phyloP scores from a whole-genome alignment of 2,888 invertebrate genomes.

The Agrilus cyanescens region DNA sequence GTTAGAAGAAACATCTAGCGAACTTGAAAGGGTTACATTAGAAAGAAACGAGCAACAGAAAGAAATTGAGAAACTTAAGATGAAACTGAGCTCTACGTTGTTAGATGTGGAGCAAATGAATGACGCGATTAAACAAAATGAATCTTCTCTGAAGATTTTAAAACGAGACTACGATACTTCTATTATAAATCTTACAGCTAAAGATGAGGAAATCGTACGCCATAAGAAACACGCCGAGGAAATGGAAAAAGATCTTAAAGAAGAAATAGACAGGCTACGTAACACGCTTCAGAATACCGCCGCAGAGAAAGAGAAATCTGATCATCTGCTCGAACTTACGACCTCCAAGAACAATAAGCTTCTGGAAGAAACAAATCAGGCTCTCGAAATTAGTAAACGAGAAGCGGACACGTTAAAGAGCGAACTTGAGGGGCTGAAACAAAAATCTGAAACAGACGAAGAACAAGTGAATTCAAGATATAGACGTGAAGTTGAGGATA shows the following conservation, averaged over 20 bases:
- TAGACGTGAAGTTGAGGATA: constrained; percentile 14
- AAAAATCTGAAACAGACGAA: constrained; percentile 11
- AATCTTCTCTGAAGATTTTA: constrained; percentile 24
- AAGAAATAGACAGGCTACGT: constrained; percentile 30
- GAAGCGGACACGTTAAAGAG: constrained; percentile 19
- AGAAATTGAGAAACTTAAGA: constrained; percentile 27
- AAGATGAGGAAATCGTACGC: constrained; percentile 28
- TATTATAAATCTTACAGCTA: constrained; percentile 26
- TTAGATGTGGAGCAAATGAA: constrained; percentile 42
- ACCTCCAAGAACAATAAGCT: constrained; percentile 23
- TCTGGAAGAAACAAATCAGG: constrained; percentile 22
- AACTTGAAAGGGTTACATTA: constrained; percentile 16
- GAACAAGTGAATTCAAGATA: constrained; percentile 16
- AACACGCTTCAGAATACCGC: constrained; percentile 29
- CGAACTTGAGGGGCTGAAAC: constrained; percentile 19
- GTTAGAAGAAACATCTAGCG: constrained; percentile 20
- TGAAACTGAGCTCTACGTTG: constrained; percentile 41
- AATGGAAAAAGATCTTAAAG: constrained; percentile 24
- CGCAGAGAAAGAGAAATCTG: constrained; percentile 28
- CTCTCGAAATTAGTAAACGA: constrained; percentile 13
- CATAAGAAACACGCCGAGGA: constrained; percentile 28
- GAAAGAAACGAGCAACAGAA: constrained; percentile 20
- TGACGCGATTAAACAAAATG: constrained; percentile 32
- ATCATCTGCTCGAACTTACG: constrained; percentile 25
- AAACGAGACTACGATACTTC: constrained; percentile 29